Evolutionary conservation across 2,797 vertebrate species (phyloP), one percentile per base, ranked within the genome.

Genomic region (Buphagus erythrorhynchus): DNA sequence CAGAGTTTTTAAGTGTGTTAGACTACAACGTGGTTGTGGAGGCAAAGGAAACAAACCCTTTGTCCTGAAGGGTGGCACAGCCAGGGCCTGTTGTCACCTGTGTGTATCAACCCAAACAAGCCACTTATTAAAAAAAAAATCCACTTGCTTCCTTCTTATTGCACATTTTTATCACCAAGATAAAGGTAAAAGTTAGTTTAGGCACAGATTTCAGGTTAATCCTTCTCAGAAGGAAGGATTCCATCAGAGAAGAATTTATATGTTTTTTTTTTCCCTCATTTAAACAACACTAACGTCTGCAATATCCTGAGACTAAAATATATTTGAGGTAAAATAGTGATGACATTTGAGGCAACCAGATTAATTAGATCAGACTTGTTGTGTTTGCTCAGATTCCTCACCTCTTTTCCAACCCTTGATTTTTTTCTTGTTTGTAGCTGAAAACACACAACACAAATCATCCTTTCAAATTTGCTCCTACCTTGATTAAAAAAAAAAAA

Each of bases 391-490:
- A 72, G 66, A 58, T 54, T 81, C 76, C 88, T 94, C 52, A 25
- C 38, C 66, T 90, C n/a, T 43, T 87, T 80, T 68, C 80, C 77
- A 74, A 36, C 4, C 22, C 45, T 40, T 81, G 35, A 25, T 46
- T 95, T 92, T 83, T 49, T 91, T 78, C 62, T 59, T 78, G 63
- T 84, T 82, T 82, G 38, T 78, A 78, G 48, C 74, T 54, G 90
- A 46, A 89, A 91, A 84, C 42, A 54, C 36, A 84, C 80, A 66
- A 80, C 67, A 69, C 88, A 91, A 92, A 78, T 86, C 72, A 88
- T 49, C 66, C 83, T 83, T 94, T 95, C 84, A 92, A 77, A 93
- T 67, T 79, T 66, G 51, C 40, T 94, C 73, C 80, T 87, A 85
- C 83, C 77, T 75, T 90, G 73, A 89, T 85, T 82, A 33, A 57